Evolutionary conservation across 2,113 vertebrate species (phyloP).

Genomic region (Bostrychus sinensis): DNA sequence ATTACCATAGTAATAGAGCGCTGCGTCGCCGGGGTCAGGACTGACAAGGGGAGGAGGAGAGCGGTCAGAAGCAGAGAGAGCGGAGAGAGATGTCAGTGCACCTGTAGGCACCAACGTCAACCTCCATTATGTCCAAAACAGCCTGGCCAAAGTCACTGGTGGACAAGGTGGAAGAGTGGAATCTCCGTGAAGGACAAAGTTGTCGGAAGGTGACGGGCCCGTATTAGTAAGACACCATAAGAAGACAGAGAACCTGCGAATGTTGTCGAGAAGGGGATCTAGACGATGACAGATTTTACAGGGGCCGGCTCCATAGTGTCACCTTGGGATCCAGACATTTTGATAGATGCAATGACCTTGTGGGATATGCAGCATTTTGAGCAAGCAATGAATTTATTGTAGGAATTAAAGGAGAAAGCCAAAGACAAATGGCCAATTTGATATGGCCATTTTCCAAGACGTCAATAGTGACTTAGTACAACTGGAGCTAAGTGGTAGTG

Average conservation of each 20-base stretch:
- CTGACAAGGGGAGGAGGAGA: conserved; percentile 80
- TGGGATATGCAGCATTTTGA: conserved; percentile 9
- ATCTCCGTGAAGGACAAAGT: conserved; percentile 24
- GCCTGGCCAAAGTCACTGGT: conserved; percentile 16
- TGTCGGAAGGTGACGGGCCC: background rate
- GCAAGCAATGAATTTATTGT: conserved; percentile 21
- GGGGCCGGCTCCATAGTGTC: conserved; percentile 14
- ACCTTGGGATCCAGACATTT: conserved; percentile 30
- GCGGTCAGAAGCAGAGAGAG: conserved; percentile 50
- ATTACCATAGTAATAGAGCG: conserved; percentile 85
- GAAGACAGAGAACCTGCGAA: background rate
- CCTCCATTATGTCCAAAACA: conserved; percentile 19
- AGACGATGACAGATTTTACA: conserved; percentile 20
- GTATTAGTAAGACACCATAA: conserved; percentile 5
- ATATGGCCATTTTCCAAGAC: conserved; percentile 24
- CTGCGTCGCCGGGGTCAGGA: conserved; percentile 74
- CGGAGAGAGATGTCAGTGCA: conserved; percentile 53
- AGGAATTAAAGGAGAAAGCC: conserved; percentile 42
- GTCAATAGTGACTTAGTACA: conserved; percentile 45
- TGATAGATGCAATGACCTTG: conserved; percentile 40
- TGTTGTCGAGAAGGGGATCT: conserved; percentile 2
- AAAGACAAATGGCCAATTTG: conserved; percentile 38
- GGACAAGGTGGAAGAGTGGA: conserved; percentile 15
- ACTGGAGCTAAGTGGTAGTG: conserved; percentile 48
- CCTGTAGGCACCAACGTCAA: conserved; percentile 41